Base-by-base conservation (phyloP, 1,140 invertebrate genomes). In the Drosophila guanche region DNA sequence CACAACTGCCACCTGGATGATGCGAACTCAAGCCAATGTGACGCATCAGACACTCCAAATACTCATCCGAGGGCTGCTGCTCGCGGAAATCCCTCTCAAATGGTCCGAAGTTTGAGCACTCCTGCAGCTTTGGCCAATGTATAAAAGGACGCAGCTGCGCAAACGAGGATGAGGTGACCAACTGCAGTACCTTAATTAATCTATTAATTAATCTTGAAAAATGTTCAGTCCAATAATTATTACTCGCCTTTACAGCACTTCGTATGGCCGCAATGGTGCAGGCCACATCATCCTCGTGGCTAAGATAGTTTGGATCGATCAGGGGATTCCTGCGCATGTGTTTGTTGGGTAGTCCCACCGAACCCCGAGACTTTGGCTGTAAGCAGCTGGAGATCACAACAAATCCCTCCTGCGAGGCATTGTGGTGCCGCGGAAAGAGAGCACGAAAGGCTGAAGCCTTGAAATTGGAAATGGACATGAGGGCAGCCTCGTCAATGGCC, bases 291-390 rank as follows among this genome's bases (percentile, higher is more conserved):
- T 92, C 90, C 0, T 90, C 67, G 3, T 93, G 76, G 10, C 93
- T 91, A n/a, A 97, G 90, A 84, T 96, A 97, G 45, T 95, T 94
- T 0, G 96, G 96, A 91, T 97, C 94, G 14, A 97, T 95, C 5
- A 93, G 86, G 0, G 96, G 96, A 43, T 93, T 92, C 1, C 89
- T 88, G 0, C 90, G 89, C 22, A 95, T 94, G 81, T 94, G 93
- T 8, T 76, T 89, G 40, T 93, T 93, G 23, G 76, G 79, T 0
- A 96, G 76, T 0, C 90, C 92, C 1, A 97, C 84, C 5, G 79
- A 92, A 2, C 96, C 96, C 53, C 94, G 92, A 42, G 95, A 96
- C 37, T 92, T 91, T 0, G 96, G 95, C 78, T 95, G 94, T 12
- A 94, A 79, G 67, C 95, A 96, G 5, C 92, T 94, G 0, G 93